These are phyloP conservation scores for Drosophila guanche DNA, from an alignment of 1,140 invertebrate genomes.

Conservation along the genomic window DNA sequence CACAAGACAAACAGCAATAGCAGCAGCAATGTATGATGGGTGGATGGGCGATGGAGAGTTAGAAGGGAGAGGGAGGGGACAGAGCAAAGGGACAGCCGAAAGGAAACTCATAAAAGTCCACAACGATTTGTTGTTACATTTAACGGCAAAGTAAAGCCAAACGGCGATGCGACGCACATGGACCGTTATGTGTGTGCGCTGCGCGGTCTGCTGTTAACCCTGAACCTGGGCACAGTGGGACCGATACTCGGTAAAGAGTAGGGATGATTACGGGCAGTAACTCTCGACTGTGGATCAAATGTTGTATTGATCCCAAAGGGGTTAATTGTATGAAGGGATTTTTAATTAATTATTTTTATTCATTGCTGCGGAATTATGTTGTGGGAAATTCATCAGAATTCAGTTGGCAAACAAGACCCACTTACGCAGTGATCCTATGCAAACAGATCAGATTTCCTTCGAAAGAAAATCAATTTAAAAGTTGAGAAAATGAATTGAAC, in stretches of 20 bases:
- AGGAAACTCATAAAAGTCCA: slow-evolving; percentile 78
- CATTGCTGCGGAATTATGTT: slow-evolving; percentile 15
- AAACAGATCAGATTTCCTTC: no score
- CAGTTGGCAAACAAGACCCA: no score
- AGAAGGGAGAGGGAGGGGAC: neutral
- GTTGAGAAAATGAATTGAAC: no score
- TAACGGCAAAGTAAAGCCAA: slow-evolving; percentile 5
- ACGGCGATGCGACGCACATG: slow-evolving; percentile 4
- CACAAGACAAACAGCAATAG: slow-evolving; percentile 62
- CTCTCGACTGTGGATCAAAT: slow-evolving; percentile 24
- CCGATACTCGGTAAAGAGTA: neutral
- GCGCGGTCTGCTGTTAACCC: slow-evolving; percentile 20
- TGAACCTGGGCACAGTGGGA: slow-evolving; percentile 41
- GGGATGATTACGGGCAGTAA: slow-evolving; percentile 4
- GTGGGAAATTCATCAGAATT: no score
- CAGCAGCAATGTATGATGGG: neutral
- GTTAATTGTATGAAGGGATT: slow-evolving; percentile 22
- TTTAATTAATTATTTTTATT: slow-evolving; percentile 46
- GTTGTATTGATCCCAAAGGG: slow-evolving; percentile 24
- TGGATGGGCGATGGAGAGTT: no score
- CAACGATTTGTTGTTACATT: slow-evolving; percentile 73
- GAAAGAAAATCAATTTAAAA: no score
- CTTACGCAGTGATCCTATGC: no score
- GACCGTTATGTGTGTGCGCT: slow-evolving; percentile 53
- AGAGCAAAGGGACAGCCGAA: slow-evolving; percentile 4